phyloP scores from a whole-genome alignment of 92 coral and sea anemone species.

The Porites evermanni region DNA sequence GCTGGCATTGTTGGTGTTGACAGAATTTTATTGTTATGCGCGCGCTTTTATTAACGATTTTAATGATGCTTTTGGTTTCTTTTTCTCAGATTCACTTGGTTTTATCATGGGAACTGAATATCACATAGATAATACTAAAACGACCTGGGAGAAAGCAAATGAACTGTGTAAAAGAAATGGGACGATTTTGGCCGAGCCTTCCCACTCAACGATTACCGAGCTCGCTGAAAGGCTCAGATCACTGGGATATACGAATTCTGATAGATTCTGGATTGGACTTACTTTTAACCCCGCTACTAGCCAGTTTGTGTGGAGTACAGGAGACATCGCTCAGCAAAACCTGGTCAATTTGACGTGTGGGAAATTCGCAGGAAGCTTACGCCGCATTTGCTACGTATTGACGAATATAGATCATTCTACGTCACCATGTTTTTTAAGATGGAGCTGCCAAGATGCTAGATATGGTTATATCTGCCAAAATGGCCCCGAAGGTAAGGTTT shows the following conservation, averaged over 20 bases:
- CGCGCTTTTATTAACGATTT: too few species aligned
- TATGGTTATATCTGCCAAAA: slow-evolving; percentile 10
- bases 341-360: slow-evolving; percentile 3
- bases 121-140: background rate
- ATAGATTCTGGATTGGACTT: slow-evolving; percentile 32
- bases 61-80: background rate
- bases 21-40: background rate
- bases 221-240: background rate
- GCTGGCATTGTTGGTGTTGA: background rate
- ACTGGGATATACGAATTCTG: background rate
- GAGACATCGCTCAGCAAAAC: background rate
- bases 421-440: background rate
- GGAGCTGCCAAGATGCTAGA: background rate
- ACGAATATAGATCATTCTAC: background rate
- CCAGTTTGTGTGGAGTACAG: slow-evolving; percentile 30
- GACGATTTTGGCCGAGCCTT: slow-evolving; percentile 9
- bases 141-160: background rate
- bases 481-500: background rate
- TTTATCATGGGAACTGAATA: background rate
- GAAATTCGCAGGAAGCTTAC: background rate
- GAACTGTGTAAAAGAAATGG: slow-evolving; percentile 16
- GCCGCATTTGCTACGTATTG: background rate
- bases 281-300: background rate
- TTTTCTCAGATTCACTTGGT: background rate
- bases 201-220: background rate